A percentile compares a stretch with the other conserved stretches of the same genome.
Evolutionary conservation across 2,888 invertebrate genomes (phyloP).

Genomic region (Athripsodes cinereus): DNA sequence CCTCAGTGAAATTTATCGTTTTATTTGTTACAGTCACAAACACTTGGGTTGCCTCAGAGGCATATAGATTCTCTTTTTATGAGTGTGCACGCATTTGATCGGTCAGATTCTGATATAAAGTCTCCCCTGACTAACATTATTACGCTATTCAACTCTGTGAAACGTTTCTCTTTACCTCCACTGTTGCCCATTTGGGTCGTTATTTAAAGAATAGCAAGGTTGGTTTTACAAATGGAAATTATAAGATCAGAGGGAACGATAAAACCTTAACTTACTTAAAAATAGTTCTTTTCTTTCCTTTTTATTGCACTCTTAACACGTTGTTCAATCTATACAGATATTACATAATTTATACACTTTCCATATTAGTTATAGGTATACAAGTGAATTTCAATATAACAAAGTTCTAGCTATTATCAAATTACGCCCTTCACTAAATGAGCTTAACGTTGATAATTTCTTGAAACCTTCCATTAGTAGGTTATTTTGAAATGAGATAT

Average conservation of each 20-base stretch:
- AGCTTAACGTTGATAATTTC: too few relatives aligned
- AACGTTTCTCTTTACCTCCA: neutral
- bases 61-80: slow-evolving; percentile 5
- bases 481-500: too few relatives aligned
- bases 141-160: neutral
- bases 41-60: slow-evolving; percentile 8
- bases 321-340: too few relatives aligned
- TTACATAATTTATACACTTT: too few relatives aligned
- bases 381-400: too few relatives aligned
- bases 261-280: neutral
- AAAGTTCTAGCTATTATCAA: too few relatives aligned
- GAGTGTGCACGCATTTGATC: neutral
- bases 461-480: too few relatives aligned
- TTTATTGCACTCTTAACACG: neutral
- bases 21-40: slow-evolving; percentile 11
- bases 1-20: slow-evolving; percentile 10
- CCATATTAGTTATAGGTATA: too few relatives aligned
- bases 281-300: neutral
- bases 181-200: neutral
- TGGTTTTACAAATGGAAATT: slow-evolving; percentile 1
- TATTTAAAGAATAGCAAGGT: slow-evolving; percentile 1
- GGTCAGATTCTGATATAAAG: slow-evolving; percentile 7
- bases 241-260: neutral
- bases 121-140: slow-evolving; percentile 15
- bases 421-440: too few relatives aligned